These are phyloP conservation scores for Brachirus orientalis DNA, from an alignment of 2,113 vertebrate species.

Conservation along the genomic window DNA sequence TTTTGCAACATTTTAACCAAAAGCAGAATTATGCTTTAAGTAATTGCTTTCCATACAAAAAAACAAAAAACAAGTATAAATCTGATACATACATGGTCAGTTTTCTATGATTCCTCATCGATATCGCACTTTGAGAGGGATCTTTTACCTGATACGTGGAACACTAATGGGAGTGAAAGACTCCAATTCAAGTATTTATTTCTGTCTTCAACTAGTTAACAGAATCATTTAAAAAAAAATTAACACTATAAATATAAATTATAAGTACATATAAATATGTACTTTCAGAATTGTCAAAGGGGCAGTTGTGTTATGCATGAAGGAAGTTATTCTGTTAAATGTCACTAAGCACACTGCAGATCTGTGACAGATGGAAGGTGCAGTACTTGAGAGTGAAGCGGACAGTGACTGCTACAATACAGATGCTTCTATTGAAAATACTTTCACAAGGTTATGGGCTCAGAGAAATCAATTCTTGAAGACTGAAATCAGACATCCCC, in stretches of 20 bases:
- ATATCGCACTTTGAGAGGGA: no score
- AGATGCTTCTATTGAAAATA: slow-evolving; percentile 33
- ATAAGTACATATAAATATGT: not conserved
- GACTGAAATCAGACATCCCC: not conserved
- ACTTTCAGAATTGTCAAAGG: not conserved
- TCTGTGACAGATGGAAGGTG: not conserved
- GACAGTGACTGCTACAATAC: not conserved
- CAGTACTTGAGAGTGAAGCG: not conserved
- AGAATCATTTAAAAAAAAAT: slow-evolving; percentile 6
- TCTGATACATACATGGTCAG: no score
- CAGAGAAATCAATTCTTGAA: slow-evolving; percentile 11
- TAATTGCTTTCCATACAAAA: no score
- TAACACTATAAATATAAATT: no score
- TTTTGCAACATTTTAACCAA: slow-evolving; percentile 4
- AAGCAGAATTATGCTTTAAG: not conserved
- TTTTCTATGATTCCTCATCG: no score
- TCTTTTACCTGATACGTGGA: no score
- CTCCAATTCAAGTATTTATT: no score
- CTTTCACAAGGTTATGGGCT: slow-evolving; percentile 38
- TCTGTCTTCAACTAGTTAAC: no score
- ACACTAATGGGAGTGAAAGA: no score
- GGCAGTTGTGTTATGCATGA: not conserved
- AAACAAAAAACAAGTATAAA: no score
- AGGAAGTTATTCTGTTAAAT: not conserved
- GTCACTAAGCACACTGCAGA: not conserved